phyloP scores from a whole-genome alignment of 2,113 vertebrate species.

The Thunnus thynnus region DNA sequence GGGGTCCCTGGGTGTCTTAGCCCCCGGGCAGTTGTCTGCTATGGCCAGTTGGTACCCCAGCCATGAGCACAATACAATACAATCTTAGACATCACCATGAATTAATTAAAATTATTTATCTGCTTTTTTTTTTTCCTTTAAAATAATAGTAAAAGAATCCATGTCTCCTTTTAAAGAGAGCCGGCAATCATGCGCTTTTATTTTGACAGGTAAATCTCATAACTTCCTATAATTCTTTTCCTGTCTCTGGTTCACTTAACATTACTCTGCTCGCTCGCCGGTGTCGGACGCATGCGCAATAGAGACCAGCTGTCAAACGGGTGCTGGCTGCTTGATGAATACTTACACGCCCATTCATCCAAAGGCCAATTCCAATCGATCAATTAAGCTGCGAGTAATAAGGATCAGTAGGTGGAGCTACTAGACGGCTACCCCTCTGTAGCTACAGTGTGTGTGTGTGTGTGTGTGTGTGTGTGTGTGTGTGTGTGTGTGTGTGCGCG shows the following conservation, averaged over 20 bases:
- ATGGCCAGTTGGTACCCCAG: too few relatives aligned
- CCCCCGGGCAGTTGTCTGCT: too few relatives aligned
- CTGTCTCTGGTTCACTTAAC: background rate
- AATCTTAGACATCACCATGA: too few relatives aligned
- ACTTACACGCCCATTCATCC: slow-evolving; percentile 29
- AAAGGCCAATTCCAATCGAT: slow-evolving; percentile 4
- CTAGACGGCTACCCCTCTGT: background rate
- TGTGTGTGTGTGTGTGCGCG: slow-evolving; percentile 5
- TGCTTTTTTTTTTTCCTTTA: too few relatives aligned
- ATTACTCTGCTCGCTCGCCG: background rate
- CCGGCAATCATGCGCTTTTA: background rate
- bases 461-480: slow-evolving; percentile 19
- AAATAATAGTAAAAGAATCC: background rate
- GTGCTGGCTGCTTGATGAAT: slow-evolving; percentile 17
- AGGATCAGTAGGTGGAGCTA: background rate
- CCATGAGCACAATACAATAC: too few relatives aligned
- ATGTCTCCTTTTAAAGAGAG: background rate
- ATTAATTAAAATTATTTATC: too few relatives aligned
- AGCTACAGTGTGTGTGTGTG: background rate
- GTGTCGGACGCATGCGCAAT: slow-evolving; percentile 74
- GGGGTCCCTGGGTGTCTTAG: too few relatives aligned
- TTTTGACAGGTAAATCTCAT: slow-evolving; percentile 14
- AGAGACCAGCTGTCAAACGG: slow-evolving; percentile 62
- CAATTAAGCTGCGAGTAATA: slow-evolving; percentile 19
- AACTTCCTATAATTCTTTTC: background rate